These are phyloP conservation scores for Andrena flavipes DNA, from an alignment of 2,888 invertebrate species.

Conservation along the genomic window DNA sequence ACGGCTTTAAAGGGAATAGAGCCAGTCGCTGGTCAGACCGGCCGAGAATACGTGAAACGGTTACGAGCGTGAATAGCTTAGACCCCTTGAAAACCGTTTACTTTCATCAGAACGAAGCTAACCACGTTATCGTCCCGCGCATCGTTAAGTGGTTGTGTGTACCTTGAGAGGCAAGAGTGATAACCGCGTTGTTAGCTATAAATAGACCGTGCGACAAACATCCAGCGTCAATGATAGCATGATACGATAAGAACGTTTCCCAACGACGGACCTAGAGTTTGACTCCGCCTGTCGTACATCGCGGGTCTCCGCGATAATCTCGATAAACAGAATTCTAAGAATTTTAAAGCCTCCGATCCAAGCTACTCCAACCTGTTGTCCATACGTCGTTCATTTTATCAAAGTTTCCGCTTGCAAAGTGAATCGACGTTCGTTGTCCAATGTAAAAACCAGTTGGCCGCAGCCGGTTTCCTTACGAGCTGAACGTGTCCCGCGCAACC, in stretches of 20 bases:
- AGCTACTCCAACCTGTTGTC: not conserved
- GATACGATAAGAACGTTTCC: conserved; percentile 64
- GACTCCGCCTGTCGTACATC: not conserved
- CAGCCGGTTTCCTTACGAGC: not conserved
- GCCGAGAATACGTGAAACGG: not conserved
- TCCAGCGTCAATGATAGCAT: conserved; percentile 55
- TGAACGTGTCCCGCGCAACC: not conserved
- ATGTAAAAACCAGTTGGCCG: not conserved
- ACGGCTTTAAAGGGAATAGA: conserved; percentile 36
- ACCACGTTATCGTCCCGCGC: conserved; percentile 29
- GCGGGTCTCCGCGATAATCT: conserved; percentile 15
- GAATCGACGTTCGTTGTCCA: not conserved
- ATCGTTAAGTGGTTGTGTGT: conserved; percentile 35
- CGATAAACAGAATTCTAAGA: not conserved
- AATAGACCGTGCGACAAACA: conserved; percentile 66
- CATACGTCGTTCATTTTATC: conserved; percentile 10
- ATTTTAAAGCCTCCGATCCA: not conserved
- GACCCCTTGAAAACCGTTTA: not conserved
- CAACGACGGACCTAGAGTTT: not conserved
- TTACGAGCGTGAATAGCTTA: conserved; percentile 15
- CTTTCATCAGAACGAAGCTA: not conserved
- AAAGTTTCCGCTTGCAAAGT: conserved; percentile 11
- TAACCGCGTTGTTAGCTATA: conserved; percentile 69
- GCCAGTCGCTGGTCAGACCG: conserved; percentile 4
- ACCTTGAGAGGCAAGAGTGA: conserved; percentile 52